A percentile compares a stretch with the other conserved stretches of the same genome.
These are phyloP conservation scores for Limenitis camilla DNA, from an alignment of 2,888 invertebrate species.

Conservation along the genomic window DNA sequence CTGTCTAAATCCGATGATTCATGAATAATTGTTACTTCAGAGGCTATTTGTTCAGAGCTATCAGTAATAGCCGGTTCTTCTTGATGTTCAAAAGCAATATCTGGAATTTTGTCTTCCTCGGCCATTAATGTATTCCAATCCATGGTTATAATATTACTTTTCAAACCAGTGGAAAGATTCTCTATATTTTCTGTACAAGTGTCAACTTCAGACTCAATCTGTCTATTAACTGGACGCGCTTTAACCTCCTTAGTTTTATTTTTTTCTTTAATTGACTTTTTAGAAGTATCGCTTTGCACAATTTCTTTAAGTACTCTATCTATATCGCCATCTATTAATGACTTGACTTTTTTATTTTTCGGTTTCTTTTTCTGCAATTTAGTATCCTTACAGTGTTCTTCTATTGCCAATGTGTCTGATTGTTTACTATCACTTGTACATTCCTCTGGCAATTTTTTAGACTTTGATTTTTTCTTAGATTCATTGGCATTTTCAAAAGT, in stretches of 20 bases:
- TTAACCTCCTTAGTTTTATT: slow-evolving; percentile 9
- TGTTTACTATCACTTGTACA: neutral
- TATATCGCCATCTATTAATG: slow-evolving; percentile 39
- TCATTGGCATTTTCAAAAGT: neutral
- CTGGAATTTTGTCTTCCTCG: slow-evolving; percentile 49
- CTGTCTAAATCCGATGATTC: slow-evolving; percentile 18
- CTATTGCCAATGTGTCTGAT: slow-evolving; percentile 13
- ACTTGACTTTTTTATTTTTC: slow-evolving; percentile 44
- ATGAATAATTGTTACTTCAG: slow-evolving; percentile 58
- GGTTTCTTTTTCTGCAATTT: slow-evolving; percentile 46
- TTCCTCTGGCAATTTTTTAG: slow-evolving; percentile 9
- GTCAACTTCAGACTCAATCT: neutral
- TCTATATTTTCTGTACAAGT: neutral
- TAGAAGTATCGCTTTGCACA: slow-evolving; percentile 38
- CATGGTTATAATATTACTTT: slow-evolving; percentile 37
- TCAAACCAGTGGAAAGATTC: slow-evolving; percentile 1
- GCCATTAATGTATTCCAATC: slow-evolving; percentile 64
- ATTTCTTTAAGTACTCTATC: slow-evolving; percentile 47
- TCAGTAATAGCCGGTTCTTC: slow-evolving; percentile 22
- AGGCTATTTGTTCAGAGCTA: slow-evolving; percentile 41
- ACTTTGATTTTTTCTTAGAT: slow-evolving; percentile 6
- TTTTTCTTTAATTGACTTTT: slow-evolving; percentile 30
- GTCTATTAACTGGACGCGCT: neutral
- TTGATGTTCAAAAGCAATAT: slow-evolving; percentile 35
- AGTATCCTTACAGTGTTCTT: slow-evolving; percentile 26